Percentiles rank a stretch among this genome's conserved stretches.
Evolutionary conservation across 2,888 invertebrate genomes (phyloP).

Genomic region (Diarsia rubi): DNA sequence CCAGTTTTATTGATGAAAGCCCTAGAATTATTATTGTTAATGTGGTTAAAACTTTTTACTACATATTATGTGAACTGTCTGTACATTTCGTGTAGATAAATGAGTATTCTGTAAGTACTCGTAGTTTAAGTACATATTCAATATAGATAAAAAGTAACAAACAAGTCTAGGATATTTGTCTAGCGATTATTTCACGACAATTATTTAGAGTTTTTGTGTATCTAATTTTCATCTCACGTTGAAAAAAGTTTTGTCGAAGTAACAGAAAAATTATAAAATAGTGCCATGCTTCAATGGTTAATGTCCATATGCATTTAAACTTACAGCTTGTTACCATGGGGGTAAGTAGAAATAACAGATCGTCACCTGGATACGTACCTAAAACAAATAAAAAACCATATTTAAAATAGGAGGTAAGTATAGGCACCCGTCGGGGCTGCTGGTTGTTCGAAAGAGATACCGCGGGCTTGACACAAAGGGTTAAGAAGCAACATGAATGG

Average conservation of each 20-base stretch:
- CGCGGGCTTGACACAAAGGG: no score
- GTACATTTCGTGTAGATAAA: slow-evolving; percentile 3
- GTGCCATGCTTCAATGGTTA: not conserved
- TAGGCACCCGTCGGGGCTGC: no score
- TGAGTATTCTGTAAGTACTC: not conserved
- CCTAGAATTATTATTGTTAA: not conserved
- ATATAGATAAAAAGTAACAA: slow-evolving; percentile 48
- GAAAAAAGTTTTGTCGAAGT: not conserved
- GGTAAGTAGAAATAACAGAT: not conserved
- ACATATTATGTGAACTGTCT: not conserved
- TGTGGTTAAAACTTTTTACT: not conserved
- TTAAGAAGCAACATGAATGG: no score
- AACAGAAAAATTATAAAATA: not conserved
- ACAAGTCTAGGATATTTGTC: slow-evolving; percentile 22
- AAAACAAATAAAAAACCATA: not conserved
- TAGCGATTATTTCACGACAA: slow-evolving; percentile 11
- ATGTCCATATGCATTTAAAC: not conserved
- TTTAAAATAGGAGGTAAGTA: no score
- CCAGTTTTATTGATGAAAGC: not conserved
- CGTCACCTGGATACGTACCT: slow-evolving; percentile 7
- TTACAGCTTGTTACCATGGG: not conserved
- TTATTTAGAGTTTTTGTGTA: slow-evolving; percentile 2
- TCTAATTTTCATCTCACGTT: not conserved
- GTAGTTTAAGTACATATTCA: slow-evolving; percentile 8
- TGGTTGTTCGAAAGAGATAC: no score